These are phyloP conservation scores for Rhagonycha fulva DNA, from an alignment of 2,888 invertebrate genomes.

Conservation along the genomic window DNA sequence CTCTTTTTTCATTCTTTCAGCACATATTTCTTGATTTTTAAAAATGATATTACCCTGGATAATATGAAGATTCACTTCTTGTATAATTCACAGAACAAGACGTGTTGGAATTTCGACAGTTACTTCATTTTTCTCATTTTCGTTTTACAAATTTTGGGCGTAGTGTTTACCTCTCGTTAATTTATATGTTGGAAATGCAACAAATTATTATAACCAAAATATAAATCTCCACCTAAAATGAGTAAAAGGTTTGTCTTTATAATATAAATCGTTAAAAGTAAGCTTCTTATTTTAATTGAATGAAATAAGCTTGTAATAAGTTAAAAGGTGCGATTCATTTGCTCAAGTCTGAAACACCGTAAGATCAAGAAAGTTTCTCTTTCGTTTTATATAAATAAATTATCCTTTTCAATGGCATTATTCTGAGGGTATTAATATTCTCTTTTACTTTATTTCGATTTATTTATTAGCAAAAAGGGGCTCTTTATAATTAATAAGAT, in stretches of 20 bases:
- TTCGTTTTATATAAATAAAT: neutral
- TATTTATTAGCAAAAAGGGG: neutral
- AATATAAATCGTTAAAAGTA: neutral
- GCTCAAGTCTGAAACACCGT: neutral
- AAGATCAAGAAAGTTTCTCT: neutral
- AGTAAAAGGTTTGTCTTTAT: neutral
- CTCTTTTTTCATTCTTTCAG: neutral
- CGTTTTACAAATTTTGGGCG: neutral
- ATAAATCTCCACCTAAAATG: neutral
- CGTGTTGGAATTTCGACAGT: neutral
- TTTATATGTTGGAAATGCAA: neutral
- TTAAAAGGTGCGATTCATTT: neutral
- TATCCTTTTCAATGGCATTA: neutral
- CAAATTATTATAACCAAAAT: neutral
- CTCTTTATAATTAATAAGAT: neutral
- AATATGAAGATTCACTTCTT: neutral
- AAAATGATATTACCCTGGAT: neutral
- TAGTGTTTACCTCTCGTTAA: neutral
- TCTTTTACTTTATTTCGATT: neutral
- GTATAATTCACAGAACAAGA: neutral
- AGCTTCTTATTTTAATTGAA: neutral
- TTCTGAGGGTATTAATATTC: neutral
- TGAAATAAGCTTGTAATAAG: neutral
- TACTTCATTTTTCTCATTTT: neutral
- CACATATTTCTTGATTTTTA: neutral